These are phyloP conservation scores for Molorchus minor DNA, from an alignment of 2,888 invertebrate genomes.

Conservation along the genomic window DNA sequence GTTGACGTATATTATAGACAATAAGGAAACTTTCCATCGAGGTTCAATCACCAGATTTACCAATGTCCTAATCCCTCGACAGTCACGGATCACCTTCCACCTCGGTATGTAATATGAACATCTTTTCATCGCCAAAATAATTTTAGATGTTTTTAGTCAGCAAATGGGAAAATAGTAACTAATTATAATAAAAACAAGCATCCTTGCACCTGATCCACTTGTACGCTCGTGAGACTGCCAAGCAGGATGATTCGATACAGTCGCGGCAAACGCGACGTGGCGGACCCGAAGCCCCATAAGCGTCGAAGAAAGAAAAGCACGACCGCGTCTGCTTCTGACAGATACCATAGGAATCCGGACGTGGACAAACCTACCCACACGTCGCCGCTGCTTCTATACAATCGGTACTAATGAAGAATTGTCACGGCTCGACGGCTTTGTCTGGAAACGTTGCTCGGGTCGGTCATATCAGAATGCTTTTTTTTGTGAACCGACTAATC, in stretches of 20 bases:
- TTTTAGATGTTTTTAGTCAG: too few species aligned
- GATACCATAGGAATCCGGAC: conserved; percentile 27
- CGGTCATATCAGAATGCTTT: neutral
- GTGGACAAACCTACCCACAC: conserved; percentile 28
- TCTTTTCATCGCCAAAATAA: too few species aligned
- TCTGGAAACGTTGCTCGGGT: neutral
- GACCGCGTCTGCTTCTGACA: conserved; percentile 15
- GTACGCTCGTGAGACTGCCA: neutral
- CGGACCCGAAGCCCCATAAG: neutral
- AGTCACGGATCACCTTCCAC: too few species aligned
- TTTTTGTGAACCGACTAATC: neutral
- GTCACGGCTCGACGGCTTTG: neutral
- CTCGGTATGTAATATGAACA: too few species aligned
- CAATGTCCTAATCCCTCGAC: too few species aligned
- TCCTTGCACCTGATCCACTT: too few species aligned
- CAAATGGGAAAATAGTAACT: too few species aligned
- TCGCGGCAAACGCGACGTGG: neutral
- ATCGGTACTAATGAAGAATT: conserved; percentile 8
- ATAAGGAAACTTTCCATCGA: too few species aligned
- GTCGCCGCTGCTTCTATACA: conserved; percentile 3
- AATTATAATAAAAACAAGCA: too few species aligned
- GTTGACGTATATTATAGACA: too few species aligned
- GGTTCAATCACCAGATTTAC: too few species aligned
- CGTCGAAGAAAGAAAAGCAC: conserved; percentile 2
- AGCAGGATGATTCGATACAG: neutral